A percentile compares a stretch with the other conserved stretches of the same genome.
These are phyloP conservation scores for Scolopax bukidnonensis DNA, from an alignment of 2,797 vertebrate genomes.

Conservation along the genomic window DNA sequence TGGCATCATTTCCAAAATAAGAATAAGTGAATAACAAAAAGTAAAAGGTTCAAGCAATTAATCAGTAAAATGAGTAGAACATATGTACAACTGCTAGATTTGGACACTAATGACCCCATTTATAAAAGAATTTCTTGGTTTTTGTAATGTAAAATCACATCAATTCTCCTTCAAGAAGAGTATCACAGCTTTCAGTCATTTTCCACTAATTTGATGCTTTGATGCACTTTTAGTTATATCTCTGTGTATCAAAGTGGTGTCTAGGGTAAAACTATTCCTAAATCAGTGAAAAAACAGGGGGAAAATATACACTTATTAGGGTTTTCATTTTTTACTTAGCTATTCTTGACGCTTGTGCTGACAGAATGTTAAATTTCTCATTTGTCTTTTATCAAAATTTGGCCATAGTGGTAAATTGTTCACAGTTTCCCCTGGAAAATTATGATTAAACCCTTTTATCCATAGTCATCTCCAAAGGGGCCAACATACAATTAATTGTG, in stretches of 20 bases:
- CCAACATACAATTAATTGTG: conserved; percentile 47
- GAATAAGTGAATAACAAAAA: neutral
- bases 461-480: neutral
- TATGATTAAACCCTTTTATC: conserved; percentile 40
- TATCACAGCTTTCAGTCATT: neutral
- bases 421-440: conserved; percentile 33
- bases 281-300: neutral
- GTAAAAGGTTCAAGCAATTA: neutral
- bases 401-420: conserved; percentile 28
- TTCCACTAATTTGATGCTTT: neutral
- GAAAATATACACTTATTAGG: neutral
- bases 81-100: neutral
- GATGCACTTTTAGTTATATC: neutral
- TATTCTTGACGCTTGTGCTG: neutral
- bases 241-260: neutral
- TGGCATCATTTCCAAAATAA: neutral
- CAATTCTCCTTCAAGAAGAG: neutral
- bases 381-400: conserved; percentile 9
- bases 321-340: neutral
- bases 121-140: neutral
- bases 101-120: neutral
- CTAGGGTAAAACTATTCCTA: neutral
- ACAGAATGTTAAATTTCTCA: conserved; percentile 14
- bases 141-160: neutral
- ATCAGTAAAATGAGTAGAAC: neutral